These are phyloP conservation scores for Burhinus oedicnemus DNA, from an alignment of 2,113 vertebrate genomes.

Conservation along the genomic window DNA sequence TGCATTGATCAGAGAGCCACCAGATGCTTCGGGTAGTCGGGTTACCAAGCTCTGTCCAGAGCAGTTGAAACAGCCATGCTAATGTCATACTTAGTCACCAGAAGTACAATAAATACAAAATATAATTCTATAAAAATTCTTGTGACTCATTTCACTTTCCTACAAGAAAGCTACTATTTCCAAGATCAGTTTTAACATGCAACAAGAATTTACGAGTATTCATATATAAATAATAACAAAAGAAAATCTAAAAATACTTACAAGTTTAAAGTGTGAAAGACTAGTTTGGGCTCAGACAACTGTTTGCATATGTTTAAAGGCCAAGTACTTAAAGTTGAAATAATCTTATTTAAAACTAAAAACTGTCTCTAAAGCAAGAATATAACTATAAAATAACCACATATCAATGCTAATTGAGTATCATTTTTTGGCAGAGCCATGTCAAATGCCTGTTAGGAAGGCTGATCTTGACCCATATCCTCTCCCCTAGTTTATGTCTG, in stretches of 20 bases:
- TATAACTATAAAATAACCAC: not conserved
- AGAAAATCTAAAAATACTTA: not conserved
- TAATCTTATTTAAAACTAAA: not conserved
- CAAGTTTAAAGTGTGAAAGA: not conserved
- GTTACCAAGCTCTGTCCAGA: not conserved
- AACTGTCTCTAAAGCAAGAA: not conserved
- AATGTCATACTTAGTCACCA: not conserved
- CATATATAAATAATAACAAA: not conserved
- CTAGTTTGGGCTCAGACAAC: not conserved
- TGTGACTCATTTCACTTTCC: not conserved
- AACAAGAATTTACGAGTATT: not conserved
- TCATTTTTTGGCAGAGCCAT: not conserved
- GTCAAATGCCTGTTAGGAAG: not conserved
- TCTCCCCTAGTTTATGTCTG: not conserved
- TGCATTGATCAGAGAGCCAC: not conserved
- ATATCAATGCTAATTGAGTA: not conserved
- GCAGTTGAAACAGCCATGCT: not conserved
- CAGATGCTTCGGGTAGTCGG: not conserved
- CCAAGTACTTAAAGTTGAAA: not conserved
- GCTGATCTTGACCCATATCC: not conserved
- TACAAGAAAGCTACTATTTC: not conserved
- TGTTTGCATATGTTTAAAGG: not conserved
- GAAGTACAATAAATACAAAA: not conserved
- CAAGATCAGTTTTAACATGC: not conserved
- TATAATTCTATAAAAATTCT: not conserved